These are phyloP conservation scores for Syngnathus typhle DNA, from an alignment of 2,113 vertebrate genomes.

Conservation along the genomic window DNA sequence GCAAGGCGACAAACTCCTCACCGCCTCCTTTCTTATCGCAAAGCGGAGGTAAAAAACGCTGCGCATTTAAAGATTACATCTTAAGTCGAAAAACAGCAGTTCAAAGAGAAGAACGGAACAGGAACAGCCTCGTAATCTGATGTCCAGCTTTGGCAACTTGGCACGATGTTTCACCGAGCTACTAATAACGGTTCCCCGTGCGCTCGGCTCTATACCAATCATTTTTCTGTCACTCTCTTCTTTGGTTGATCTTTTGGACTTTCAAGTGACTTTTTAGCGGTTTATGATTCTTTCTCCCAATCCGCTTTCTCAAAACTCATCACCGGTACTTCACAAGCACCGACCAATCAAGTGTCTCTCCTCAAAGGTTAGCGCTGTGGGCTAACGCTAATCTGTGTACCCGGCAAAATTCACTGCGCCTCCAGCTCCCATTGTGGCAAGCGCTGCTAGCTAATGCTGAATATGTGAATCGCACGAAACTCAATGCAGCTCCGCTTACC, in stretches of 20 bases:
- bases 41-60: not conserved
- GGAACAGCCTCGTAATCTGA: not conserved
- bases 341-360: not conserved
- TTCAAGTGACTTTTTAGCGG: not conserved
- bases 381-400: not conserved
- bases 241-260: not conserved
- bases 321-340: not conserved
- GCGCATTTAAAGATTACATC: not conserved
- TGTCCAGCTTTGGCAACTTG: not conserved
- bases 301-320: not conserved
- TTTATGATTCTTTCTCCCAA: not conserved
- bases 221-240: not conserved
- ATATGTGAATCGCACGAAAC: too few relatives aligned
- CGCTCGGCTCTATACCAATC: not conserved
- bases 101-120: not conserved
- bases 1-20: not conserved
- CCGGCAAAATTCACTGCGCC: not conserved
- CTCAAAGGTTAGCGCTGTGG: not conserved
- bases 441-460: too few relatives aligned
- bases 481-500: not conserved
- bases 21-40: not conserved
- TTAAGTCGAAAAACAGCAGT: not conserved
- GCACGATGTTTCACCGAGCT: not conserved
- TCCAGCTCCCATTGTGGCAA: too few relatives aligned
- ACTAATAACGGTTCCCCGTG: not conserved